phyloP scores from a whole-genome alignment of 92 coral and sea anemone species.

The Porites evermanni region DNA sequence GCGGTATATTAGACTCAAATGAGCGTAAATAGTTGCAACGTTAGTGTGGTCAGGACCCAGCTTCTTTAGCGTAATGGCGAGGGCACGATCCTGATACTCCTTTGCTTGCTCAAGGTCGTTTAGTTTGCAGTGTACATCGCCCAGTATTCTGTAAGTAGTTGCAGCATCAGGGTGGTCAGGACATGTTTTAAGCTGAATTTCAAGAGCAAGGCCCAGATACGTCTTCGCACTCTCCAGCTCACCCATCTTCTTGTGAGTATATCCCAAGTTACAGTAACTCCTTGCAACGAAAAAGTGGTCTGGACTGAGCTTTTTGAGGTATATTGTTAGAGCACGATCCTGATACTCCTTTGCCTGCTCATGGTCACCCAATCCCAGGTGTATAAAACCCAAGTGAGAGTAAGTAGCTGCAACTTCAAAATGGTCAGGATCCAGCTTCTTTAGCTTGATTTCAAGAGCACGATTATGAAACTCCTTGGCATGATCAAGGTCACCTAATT shows the following conservation, averaged over 20 bases:
- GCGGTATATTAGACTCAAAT: not conserved
- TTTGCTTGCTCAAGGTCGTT: constrained; percentile 2
- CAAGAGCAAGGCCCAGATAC: constrained; percentile 24
- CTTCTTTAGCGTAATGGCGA: not conserved
- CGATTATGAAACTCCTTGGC: constrained; percentile 20
- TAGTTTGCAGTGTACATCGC: not conserved
- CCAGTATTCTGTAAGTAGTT: not conserved
- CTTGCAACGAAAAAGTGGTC: not conserved
- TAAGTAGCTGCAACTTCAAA: accelerated
- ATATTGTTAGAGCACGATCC: not conserved
- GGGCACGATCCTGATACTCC: constrained; percentile 16
- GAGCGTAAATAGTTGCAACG: not conserved
- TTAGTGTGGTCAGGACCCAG: not conserved
- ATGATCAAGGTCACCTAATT: not conserved
- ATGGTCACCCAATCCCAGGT: not conserved
- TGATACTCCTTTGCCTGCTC: not conserved
- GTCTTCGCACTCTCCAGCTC: constrained; percentile 2
- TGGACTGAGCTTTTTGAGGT: not conserved
- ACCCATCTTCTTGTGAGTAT: not conserved
- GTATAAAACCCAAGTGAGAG: not conserved
- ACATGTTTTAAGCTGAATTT: too few species aligned
- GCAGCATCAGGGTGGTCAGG: not conserved
- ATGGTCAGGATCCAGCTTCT: not conserved
- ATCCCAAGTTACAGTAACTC: not conserved
- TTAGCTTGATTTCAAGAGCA: not conserved